Conservation (phyloP, 2,797 vertebrate genomes). For the Peromyscus attwateri region DNA sequence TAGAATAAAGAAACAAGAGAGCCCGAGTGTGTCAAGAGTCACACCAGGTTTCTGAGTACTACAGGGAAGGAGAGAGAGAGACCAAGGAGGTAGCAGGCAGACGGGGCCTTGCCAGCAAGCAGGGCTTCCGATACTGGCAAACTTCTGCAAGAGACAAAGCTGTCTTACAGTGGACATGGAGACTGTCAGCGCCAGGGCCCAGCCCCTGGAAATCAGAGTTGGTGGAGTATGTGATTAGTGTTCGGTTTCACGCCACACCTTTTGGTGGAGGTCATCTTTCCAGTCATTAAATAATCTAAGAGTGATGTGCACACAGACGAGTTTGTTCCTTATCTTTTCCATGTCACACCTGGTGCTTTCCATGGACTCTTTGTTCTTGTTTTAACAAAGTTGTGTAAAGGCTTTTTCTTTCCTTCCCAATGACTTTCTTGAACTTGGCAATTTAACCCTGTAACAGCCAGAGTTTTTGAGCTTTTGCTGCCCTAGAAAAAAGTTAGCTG, state of each 20-base stretch:
- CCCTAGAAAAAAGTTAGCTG: not conserved
- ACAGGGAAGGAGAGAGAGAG: not conserved
- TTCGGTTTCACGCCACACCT: slow-evolving; percentile 84
- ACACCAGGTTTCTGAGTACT: slow-evolving; percentile 37
- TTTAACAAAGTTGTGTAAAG: slow-evolving; percentile 87
- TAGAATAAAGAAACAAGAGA: not conserved
- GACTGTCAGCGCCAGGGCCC: slow-evolving; percentile 78
- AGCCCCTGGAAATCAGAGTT: slow-evolving; percentile 86
- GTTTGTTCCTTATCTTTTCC: slow-evolving; percentile 89
- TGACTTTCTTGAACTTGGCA: slow-evolving; percentile 78
- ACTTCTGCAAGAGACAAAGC: slow-evolving; percentile 87
- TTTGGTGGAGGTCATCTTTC: slow-evolving; percentile 82
- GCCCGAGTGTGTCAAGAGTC: slow-evolving; percentile 22
- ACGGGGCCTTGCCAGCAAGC: slow-evolving; percentile 56
- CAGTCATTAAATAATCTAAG: slow-evolving; percentile 86
- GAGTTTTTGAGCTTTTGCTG: slow-evolving; percentile 45
- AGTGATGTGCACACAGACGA: slow-evolving; percentile 87
- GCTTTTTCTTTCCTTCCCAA: slow-evolving; percentile 65
- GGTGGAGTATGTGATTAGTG: slow-evolving; percentile 79
- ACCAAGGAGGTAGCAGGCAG: not conserved
- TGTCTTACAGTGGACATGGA: slow-evolving; percentile 85
- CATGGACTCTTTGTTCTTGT: slow-evolving; percentile 89
- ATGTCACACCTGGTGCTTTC: slow-evolving; percentile 87
- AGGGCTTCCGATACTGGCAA: slow-evolving; percentile 80
- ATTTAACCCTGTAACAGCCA: slow-evolving; percentile 83